Conservation (phyloP, 2,888 invertebrate genomes). For the Psylliodes chrysocephalus region DNA sequence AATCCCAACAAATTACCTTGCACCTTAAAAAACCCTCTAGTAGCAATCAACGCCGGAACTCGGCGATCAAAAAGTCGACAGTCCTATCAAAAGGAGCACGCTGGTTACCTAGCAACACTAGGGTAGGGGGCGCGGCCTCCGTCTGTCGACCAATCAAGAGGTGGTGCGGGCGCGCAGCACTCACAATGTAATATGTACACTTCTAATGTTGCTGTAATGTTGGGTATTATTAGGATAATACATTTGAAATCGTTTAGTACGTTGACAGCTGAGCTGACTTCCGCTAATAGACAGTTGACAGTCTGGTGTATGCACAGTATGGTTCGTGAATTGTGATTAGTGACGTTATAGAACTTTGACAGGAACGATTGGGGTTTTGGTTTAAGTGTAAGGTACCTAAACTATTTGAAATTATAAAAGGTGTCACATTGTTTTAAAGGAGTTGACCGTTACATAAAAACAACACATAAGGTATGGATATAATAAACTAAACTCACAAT, state of each 20-base stretch:
- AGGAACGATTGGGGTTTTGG: conserved; percentile 1
- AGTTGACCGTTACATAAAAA: no score
- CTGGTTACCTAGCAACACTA: conserved; percentile 57
- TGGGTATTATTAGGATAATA: conserved; percentile 65
- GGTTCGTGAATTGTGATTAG: conserved; percentile 20
- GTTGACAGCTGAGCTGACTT: conserved; percentile 58
- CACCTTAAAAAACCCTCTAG: conserved; percentile 36
- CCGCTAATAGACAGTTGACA: conserved; percentile 26
- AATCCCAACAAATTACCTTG: conserved; percentile 40
- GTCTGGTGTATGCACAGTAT: conserved; percentile 13
- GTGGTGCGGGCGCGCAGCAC: conserved; percentile 57
- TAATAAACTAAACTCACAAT: no score
- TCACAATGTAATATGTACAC: conserved; percentile 62
- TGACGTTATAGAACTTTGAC: conserved; percentile 4
- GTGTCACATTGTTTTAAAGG: no score
- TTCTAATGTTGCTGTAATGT: conserved; percentile 66
- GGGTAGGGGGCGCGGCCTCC: conserved; percentile 56
- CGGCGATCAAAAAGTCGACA: conserved; percentile 51
- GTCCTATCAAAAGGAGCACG: conserved; percentile 48
- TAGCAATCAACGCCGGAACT: conserved; percentile 40
- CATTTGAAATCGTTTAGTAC: conserved; percentile 65
- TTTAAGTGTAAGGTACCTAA: background rate
- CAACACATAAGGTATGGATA: no score
- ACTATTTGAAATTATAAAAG: no score
- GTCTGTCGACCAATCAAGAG: conserved; percentile 57